A percentile compares a stretch with the other conserved stretches of the same genome.
Evolutionary conservation across 23 tunicate species (phyloP).

Genomic region (Diplosoma virens): DNA sequence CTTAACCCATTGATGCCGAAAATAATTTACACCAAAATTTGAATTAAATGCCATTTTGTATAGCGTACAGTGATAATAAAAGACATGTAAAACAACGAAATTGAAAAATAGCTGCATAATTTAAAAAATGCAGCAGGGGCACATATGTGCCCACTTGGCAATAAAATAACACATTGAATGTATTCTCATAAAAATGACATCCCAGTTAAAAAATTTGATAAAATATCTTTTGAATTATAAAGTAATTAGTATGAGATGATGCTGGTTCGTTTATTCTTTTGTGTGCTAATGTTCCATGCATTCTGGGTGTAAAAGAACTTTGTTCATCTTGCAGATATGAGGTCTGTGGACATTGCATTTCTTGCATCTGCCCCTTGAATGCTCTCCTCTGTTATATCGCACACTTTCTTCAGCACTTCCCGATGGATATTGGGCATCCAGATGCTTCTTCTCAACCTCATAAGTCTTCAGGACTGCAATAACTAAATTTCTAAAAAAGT

Average conservation of each 20-base stretch:
- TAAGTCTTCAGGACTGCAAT: background rate
- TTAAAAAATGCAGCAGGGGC: background rate
- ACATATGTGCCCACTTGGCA: background rate
- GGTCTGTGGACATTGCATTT: background rate
- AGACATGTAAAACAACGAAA: too few species aligned
- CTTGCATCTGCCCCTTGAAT: background rate
- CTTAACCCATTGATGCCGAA: background rate
- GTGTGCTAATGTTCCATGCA: background rate
- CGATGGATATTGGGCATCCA: background rate
- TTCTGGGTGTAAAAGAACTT: background rate
- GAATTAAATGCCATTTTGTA: background rate
- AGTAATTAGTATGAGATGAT: background rate
- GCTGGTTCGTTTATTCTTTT: background rate
- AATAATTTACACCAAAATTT: background rate
- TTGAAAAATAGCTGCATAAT: background rate
- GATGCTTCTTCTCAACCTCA: background rate
- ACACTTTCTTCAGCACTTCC: background rate
- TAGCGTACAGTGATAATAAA: too few species aligned
- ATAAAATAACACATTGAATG: background rate
- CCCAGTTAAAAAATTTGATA: background rate
- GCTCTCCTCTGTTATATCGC: background rate
- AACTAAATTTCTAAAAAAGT: background rate
- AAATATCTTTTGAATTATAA: background rate
- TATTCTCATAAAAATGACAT: background rate
- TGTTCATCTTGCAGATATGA: background rate